Evolutionary conservation across 2,113 vertebrate species (phyloP).

Genomic region (Lipophrys pholis): DNA sequence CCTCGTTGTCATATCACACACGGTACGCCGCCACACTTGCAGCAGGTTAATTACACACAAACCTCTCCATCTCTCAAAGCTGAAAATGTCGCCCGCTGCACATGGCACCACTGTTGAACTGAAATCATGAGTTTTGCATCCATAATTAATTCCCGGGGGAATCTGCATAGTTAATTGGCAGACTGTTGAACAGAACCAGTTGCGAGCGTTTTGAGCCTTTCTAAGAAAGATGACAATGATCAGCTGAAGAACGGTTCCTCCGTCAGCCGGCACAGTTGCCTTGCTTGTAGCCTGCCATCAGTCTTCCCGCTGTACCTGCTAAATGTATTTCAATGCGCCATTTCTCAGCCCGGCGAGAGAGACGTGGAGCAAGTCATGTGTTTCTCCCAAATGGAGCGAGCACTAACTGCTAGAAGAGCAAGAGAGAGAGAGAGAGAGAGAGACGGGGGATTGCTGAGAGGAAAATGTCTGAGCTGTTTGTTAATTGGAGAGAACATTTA

Average conservation of each 20-base stretch:
- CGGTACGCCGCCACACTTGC: slow-evolving; percentile 27
- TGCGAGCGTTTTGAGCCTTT: slow-evolving; percentile 15
- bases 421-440: background rate
- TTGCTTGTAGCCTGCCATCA: slow-evolving; percentile 36
- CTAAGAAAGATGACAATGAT: slow-evolving; percentile 12
- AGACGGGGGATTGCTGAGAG: slow-evolving; percentile 29
- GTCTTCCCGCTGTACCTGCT: slow-evolving; percentile 42
- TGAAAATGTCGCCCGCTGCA: slow-evolving; percentile 40
- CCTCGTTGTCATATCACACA: slow-evolving; percentile 34
- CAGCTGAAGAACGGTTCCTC: slow-evolving; percentile 32
- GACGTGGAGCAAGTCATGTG: slow-evolving; percentile 48
- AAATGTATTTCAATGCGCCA: slow-evolving; percentile 50
- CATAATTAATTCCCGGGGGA: slow-evolving; percentile 30
- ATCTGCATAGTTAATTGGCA: slow-evolving; percentile 41
- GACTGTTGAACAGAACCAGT: slow-evolving; percentile 36
- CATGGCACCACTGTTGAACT: slow-evolving; percentile 33
- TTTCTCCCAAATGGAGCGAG: slow-evolving; percentile 42
- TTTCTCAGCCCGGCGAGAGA: slow-evolving; percentile 47
- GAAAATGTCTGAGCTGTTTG: slow-evolving; percentile 60
- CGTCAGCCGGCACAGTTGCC: slow-evolving; percentile 9
- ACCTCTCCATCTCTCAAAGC: slow-evolving; percentile 30
- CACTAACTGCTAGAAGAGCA: slow-evolving; percentile 17
- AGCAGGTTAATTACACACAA: slow-evolving; percentile 56
- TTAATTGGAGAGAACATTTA: slow-evolving; percentile 74
- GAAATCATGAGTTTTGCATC: slow-evolving; percentile 22